These are phyloP conservation scores for Xestobium rufovillosum DNA, from an alignment of 2,888 invertebrate genomes.

Conservation along the genomic window DNA sequence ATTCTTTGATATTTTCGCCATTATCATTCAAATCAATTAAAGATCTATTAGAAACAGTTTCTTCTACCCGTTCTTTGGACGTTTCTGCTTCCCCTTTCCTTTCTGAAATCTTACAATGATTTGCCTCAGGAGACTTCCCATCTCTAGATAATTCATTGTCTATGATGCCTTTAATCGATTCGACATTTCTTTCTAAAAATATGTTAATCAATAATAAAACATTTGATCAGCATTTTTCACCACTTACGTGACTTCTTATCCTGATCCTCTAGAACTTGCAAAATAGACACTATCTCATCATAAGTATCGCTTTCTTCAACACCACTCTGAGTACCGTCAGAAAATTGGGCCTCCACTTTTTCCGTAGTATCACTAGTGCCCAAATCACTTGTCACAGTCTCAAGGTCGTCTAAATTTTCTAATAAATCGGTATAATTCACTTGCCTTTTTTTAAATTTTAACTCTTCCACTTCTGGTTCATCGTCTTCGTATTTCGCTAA, in stretches of 20 bases:
- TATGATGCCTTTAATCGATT: slow-evolving; percentile 14
- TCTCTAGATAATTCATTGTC: slow-evolving; percentile 10
- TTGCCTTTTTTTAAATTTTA: slow-evolving; percentile 16
- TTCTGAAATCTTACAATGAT: too few species aligned
- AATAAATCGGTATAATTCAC: slow-evolving; percentile 32
- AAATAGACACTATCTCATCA: slow-evolving; percentile 44
- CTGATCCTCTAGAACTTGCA: slow-evolving; percentile 44
- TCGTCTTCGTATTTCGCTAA: too few species aligned
- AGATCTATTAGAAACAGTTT: too few species aligned
- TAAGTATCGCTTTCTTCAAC: slow-evolving; percentile 30
- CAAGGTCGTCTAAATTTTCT: slow-evolving; percentile 26
- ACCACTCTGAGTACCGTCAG: slow-evolving; percentile 13
- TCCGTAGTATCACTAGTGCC: slow-evolving; percentile 7
- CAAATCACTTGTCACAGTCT: slow-evolving; percentile 11
- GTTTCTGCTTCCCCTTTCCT: too few species aligned
- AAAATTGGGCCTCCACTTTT: slow-evolving; percentile 1
- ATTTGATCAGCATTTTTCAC: background rate
- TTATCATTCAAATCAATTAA: too few species aligned
- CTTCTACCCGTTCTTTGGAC: too few species aligned
- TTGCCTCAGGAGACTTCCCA: too few species aligned
- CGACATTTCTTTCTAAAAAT: slow-evolving; percentile 10
- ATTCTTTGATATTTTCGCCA: too few species aligned
- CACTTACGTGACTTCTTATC: slow-evolving; percentile 41
- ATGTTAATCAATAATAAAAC: background rate
- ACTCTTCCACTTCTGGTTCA: slow-evolving; percentile 8